Percentiles rank a stretch among this genome's conserved stretches.
phyloP scores from a whole-genome alignment of 2,797 vertebrate species.

The Serranus cabrilla region DNA sequence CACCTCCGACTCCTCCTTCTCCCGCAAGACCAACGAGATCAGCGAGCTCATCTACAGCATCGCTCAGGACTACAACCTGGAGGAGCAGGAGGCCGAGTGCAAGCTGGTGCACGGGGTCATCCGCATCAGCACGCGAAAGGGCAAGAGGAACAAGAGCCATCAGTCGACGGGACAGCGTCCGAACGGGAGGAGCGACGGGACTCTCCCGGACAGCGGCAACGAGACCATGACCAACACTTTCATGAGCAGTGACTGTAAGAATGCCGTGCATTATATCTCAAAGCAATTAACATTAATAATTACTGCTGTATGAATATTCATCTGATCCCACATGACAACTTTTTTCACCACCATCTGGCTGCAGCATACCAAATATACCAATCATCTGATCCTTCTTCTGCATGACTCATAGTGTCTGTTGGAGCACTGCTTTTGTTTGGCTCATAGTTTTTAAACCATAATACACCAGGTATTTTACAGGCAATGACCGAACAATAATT shows the following conservation, averaged over 20 bases:
- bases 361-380: constrained; percentile 40
- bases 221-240: constrained; percentile 95
- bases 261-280: background rate
- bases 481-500: constrained; percentile 53
- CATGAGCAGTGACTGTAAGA: constrained; percentile 92
- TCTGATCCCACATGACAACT: background rate
- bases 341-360: constrained; percentile 6
- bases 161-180: constrained; percentile 81
- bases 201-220: constrained; percentile 92
- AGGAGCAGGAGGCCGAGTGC: constrained; percentile 97
- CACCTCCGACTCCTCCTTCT: constrained; percentile 96
- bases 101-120: constrained; percentile 97
- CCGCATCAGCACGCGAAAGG: constrained; percentile 96
- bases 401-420: constrained; percentile 69
- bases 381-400: constrained; percentile 39
- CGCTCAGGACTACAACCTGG: constrained; percentile 97
- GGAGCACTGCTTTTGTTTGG: constrained; percentile 56
- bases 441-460: constrained; percentile 43
- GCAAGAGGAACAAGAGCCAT: constrained; percentile 82
- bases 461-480: constrained; percentile 29
- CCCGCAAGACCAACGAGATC: constrained; percentile 98
- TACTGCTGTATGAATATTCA: constrained; percentile 7
- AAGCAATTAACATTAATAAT: background rate
- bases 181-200: constrained; percentile 86
- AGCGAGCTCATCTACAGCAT: constrained; percentile 98